phyloP scores from a whole-genome alignment of 2,113 vertebrate genomes.

The Amazona vittata region DNA sequence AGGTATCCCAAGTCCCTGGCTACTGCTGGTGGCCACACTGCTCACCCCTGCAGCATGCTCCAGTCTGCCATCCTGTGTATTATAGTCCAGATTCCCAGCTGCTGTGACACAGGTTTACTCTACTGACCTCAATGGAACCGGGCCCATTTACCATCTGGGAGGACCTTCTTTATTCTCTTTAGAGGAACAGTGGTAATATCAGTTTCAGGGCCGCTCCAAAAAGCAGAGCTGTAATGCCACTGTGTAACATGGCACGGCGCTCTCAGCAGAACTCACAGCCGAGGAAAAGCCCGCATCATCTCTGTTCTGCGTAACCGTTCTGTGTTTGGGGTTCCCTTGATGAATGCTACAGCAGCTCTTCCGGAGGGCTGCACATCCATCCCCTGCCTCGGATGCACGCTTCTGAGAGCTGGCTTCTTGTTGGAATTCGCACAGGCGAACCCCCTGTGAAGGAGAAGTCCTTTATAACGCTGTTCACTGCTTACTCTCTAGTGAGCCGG shows the following conservation, averaged over 20 bases:
- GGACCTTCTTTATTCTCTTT: background rate
- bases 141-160: background rate
- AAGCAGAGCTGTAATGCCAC: rapidly evolving
- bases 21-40: background rate
- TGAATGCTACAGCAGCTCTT: background rate
- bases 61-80: background rate
- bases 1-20: background rate
- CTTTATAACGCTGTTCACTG: background rate
- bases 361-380: background rate
- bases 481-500: background rate
- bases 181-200: background rate
- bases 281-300: background rate
- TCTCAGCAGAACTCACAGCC: background rate
- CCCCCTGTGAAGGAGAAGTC: background rate
- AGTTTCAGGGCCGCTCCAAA: background rate
- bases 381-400: background rate
- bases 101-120: background rate
- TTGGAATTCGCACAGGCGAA: background rate
- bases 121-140: background rate
- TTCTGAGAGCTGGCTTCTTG: background rate
- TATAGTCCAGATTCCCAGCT: background rate
- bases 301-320: background rate
- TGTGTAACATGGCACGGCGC: rapidly evolving
- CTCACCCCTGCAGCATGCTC: rapidly evolving
- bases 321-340: background rate